Conservation (phyloP, 2,797 vertebrate species). For the Bradypodion ventrale region DNA sequence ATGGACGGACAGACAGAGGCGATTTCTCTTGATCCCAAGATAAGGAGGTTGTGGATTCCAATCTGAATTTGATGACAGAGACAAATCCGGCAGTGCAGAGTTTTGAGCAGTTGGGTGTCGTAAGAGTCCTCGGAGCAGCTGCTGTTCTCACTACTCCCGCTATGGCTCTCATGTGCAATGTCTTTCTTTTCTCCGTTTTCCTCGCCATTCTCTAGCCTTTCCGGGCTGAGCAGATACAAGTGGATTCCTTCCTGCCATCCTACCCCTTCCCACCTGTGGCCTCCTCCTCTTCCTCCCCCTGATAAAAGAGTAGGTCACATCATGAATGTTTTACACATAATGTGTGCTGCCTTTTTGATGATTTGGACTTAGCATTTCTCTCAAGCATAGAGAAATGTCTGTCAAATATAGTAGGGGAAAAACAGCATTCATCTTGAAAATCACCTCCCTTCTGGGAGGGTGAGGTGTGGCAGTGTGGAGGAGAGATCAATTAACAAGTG, state of each 20-base stretch:
- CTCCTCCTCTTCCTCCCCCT: too few species aligned
- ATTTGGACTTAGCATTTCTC: background rate
- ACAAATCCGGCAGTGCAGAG: too few species aligned
- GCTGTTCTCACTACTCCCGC: too few species aligned
- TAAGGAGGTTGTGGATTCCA: too few species aligned
- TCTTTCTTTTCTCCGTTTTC: background rate
- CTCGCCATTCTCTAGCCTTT: background rate
- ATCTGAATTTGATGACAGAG: too few species aligned
- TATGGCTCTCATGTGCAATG: background rate
- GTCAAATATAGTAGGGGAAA: conserved; percentile 8
- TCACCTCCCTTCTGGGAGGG: background rate
- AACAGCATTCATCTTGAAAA: conserved; percentile 9
- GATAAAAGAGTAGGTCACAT: background rate
- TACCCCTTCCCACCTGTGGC: background rate
- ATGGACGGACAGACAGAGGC: too few species aligned
- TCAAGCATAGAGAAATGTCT: background rate
- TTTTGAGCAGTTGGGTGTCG: too few species aligned
- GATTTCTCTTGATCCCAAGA: too few species aligned
- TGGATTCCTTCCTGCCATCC: background rate
- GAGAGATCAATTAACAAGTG: conserved; percentile 3
- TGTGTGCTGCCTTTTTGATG: background rate
- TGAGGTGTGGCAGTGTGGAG: background rate
- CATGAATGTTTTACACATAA: background rate
- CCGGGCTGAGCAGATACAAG: background rate
- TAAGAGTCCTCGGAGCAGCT: too few species aligned